These are phyloP conservation scores for Acleris cristana DNA, from an alignment of 2,888 invertebrate genomes.

Conservation along the genomic window DNA sequence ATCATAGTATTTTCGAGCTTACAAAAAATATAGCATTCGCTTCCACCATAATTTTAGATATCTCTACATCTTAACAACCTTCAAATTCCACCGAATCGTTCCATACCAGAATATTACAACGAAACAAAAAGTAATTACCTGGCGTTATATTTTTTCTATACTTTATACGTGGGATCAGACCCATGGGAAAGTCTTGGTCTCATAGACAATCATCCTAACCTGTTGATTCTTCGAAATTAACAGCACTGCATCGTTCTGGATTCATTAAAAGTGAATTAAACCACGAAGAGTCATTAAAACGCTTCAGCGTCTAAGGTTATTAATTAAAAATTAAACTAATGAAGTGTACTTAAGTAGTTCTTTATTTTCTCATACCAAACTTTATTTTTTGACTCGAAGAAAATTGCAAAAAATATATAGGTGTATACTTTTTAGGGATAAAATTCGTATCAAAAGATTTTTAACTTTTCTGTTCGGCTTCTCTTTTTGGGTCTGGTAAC, in stretches of 20 bases:
- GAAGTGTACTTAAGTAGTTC: neutral
- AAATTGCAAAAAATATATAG: too few relatives aligned
- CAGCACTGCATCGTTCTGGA: conserved; percentile 25
- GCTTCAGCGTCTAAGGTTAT: neutral
- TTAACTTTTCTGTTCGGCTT: too few relatives aligned
- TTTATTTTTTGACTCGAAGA: neutral
- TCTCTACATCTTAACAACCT: neutral
- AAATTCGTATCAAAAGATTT: too few relatives aligned
- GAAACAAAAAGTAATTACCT: conserved; percentile 25
- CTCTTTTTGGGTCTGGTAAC: too few relatives aligned
- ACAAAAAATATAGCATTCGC: too few relatives aligned
- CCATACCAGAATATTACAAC: neutral
- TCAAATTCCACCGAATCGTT: neutral
- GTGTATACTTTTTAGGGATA: too few relatives aligned
- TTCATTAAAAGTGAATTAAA: conserved; percentile 31
- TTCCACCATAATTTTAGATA: too few relatives aligned
- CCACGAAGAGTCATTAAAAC: neutral
- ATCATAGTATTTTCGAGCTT: too few relatives aligned
- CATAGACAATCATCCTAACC: conserved; percentile 24
- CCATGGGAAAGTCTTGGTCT: conserved; percentile 30
- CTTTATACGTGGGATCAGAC: conserved; percentile 28
- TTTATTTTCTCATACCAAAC: neutral
- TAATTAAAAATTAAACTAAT: neutral
- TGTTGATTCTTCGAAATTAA: conserved; percentile 29
- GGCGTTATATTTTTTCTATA: conserved; percentile 13